Evolutionary conservation across 2,888 invertebrate genomes (phyloP).

Genomic region (Dendrolimus houi): DNA sequence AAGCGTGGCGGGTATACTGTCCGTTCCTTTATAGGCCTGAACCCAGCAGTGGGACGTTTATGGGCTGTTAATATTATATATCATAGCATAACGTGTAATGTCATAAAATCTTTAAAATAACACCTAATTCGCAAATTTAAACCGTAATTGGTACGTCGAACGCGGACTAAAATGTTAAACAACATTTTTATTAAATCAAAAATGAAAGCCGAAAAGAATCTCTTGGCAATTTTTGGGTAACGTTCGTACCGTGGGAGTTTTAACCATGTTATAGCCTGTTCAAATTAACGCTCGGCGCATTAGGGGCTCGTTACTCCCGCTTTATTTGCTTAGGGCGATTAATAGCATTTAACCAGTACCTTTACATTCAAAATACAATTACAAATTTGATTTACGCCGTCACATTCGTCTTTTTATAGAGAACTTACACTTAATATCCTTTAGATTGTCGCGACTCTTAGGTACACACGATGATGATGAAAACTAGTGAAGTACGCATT

Average conservation of each 20-base stretch:
- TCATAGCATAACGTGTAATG: too few species aligned
- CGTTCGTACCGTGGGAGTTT: constrained; percentile 18
- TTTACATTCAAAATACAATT: constrained; percentile 7
- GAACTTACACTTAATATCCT: too few species aligned
- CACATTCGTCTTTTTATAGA: not conserved
- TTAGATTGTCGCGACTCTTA: too few species aligned
- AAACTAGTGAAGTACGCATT: too few species aligned
- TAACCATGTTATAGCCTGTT: constrained; percentile 25
- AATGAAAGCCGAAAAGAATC: constrained; percentile 12
- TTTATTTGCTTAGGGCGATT: constrained; percentile 42
- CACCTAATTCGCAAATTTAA: too few species aligned
- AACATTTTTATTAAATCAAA: constrained; percentile 20
- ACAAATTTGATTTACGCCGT: not conserved
- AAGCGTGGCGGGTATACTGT: too few species aligned
- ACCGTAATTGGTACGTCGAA: not conserved
- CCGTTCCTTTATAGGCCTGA: too few species aligned
- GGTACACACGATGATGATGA: too few species aligned
- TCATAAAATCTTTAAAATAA: too few species aligned
- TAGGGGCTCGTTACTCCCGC: constrained; percentile 8
- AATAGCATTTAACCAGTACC: constrained; percentile 21
- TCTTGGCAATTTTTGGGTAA: constrained; percentile 21
- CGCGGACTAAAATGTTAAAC: not conserved
- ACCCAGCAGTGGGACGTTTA: too few species aligned
- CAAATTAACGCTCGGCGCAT: constrained; percentile 15
- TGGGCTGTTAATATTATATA: too few species aligned